Conservation (phyloP, 2,113 vertebrate species). For the Catharus fuscescens region DNA sequence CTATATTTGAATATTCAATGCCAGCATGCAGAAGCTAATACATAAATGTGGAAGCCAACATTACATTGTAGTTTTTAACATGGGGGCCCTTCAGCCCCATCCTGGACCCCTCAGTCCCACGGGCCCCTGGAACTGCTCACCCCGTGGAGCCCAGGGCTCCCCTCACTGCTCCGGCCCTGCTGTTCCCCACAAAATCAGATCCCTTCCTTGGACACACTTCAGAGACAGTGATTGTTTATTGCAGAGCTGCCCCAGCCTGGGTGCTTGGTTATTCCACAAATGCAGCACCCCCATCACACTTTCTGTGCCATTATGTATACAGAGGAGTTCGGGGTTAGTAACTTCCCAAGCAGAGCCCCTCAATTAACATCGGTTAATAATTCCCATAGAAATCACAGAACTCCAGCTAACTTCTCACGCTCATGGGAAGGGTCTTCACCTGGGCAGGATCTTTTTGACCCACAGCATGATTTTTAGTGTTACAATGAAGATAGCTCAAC, state of each 20-base stretch:
- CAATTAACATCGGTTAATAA: neutral
- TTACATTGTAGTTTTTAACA: too few species aligned
- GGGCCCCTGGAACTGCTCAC: neutral
- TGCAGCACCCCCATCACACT: neutral
- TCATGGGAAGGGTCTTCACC: neutral
- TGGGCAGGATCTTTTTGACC: neutral
- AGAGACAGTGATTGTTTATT: neutral
- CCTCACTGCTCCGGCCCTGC: neutral
- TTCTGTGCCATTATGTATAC: neutral
- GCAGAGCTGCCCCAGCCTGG: neutral
- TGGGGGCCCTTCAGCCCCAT: too few species aligned
- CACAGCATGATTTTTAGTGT: rapidly evolving
- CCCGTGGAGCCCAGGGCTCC: neutral
- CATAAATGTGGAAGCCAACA: too few species aligned
- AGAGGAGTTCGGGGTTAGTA: neutral
- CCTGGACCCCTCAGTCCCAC: too few species aligned
- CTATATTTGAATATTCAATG: too few species aligned
- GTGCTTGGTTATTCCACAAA: neutral
- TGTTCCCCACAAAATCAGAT: neutral
- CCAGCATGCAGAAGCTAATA: too few species aligned
- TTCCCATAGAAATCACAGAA: neutral
- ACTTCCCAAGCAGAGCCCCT: neutral
- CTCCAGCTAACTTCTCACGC: neutral
- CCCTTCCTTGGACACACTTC: neutral
- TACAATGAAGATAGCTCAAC: neutral